These are phyloP conservation scores for Calliphora vomitoria DNA, from an alignment of 2,888 invertebrate species.

Conservation along the genomic window DNA sequence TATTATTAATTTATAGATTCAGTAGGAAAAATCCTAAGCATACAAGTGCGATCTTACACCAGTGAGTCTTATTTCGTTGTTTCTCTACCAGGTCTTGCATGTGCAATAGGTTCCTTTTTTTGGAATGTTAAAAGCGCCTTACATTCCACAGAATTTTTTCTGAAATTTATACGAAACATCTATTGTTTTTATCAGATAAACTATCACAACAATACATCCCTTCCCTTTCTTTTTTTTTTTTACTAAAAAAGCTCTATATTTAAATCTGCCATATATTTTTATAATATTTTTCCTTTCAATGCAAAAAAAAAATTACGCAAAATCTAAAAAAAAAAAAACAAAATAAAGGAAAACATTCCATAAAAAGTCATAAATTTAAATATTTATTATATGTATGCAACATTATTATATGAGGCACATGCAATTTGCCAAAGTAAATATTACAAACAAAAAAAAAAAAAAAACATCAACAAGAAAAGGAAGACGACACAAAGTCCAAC, in stretches of 20 bases:
- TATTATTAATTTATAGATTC: too few species aligned
- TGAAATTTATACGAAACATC: too few species aligned
- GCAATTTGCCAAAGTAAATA: constrained; percentile 77
- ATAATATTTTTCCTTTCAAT: constrained; percentile 31
- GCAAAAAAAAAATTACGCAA: background rate
- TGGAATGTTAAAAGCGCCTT: too few species aligned
- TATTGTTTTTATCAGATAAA: too few species aligned
- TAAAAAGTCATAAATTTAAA: constrained; percentile 78
- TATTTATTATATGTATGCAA: constrained; percentile 77
- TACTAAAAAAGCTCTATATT: background rate
- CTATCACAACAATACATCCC: too few species aligned
- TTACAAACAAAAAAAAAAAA: too few species aligned
- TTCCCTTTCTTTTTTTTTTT: background rate
- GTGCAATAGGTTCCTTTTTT: too few species aligned
- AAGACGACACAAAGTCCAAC: background rate
- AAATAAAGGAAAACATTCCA: constrained; percentile 66
- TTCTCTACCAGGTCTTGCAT: too few species aligned
- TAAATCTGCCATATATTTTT: background rate
- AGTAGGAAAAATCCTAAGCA: too few species aligned
- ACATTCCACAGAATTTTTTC: too few species aligned
- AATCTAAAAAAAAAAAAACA: constrained; percentile 16
- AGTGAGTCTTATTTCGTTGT: too few species aligned
- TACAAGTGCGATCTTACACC: too few species aligned
- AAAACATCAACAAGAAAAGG: background rate
- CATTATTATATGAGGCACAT: constrained; percentile 62